These are phyloP conservation scores for Pelusios castaneus DNA, from an alignment of 2,113 vertebrate species.

Conservation along the genomic window DNA sequence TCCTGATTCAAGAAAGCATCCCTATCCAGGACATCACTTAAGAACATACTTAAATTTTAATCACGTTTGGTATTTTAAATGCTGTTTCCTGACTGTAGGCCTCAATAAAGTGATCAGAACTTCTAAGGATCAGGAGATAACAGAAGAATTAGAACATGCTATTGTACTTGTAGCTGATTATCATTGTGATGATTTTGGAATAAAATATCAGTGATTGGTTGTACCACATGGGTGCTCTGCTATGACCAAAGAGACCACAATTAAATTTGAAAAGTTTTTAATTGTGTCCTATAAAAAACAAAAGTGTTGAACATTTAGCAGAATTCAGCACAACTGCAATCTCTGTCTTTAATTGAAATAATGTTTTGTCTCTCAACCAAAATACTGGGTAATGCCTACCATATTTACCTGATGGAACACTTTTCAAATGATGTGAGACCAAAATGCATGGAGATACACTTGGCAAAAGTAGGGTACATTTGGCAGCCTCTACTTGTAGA, in stretches of 20 bases:
- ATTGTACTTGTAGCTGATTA: neutral
- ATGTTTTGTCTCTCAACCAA: neutral
- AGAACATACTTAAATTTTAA: neutral
- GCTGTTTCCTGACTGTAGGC: neutral
- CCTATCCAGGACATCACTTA: neutral
- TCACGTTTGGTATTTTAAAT: neutral
- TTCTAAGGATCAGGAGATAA: neutral
- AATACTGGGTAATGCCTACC: neutral
- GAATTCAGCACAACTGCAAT: neutral
- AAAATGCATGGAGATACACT: neutral
- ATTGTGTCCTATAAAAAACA: neutral
- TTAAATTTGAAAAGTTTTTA: neutral
- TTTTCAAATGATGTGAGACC: neutral
- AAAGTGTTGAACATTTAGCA: neutral
- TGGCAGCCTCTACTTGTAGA: neutral
- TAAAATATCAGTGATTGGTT: neutral
- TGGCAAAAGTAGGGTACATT: neutral
- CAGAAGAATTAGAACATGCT: neutral
- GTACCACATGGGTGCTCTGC: neutral
- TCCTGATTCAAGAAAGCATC: rapidly evolving
- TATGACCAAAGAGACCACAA: neutral
- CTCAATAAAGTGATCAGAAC: neutral
- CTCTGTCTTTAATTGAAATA: neutral
- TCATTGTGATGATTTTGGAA: neutral
- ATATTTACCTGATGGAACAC: neutral